phyloP scores from a whole-genome alignment of 35 echinoderm and acorn worm genomes.

The Holothuria glaberrima region DNA sequence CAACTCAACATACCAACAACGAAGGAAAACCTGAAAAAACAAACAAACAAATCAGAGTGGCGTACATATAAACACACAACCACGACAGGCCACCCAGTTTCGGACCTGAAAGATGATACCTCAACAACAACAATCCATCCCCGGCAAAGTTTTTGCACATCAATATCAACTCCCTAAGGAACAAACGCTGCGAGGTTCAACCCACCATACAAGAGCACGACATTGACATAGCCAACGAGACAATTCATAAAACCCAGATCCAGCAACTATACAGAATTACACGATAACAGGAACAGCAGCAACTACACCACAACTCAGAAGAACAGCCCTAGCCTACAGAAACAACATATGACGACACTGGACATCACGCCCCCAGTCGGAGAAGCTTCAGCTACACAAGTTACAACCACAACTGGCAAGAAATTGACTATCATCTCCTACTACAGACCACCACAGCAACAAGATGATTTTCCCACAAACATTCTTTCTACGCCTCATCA shows the following conservation, averaged over 20 bases:
- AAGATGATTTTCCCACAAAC: not conserved
- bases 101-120: not conserved
- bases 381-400: not conserved
- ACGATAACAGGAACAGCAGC: not conserved
- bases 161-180: conserved; percentile 15
- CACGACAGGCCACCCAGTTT: not conserved
- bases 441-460: not conserved
- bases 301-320: too few species aligned
- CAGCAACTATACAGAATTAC: not conserved
- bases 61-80: not conserved
- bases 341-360: too few species aligned
- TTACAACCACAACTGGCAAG: not conserved
- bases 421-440: not conserved
- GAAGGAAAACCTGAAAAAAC: not conserved
- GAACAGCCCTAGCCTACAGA: too few species aligned
- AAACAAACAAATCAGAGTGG: not conserved
- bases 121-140: not conserved
- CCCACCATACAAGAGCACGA: not conserved
- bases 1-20: too few species aligned
- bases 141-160: not conserved
- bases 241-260: not conserved
- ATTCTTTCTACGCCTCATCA: not conserved
- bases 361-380: not conserved
- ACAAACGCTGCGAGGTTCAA: conserved; percentile 16
- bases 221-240: conserved; percentile 38